phyloP scores from a whole-genome alignment of 2,888 invertebrate species.

The Drosophila limbata region DNA sequence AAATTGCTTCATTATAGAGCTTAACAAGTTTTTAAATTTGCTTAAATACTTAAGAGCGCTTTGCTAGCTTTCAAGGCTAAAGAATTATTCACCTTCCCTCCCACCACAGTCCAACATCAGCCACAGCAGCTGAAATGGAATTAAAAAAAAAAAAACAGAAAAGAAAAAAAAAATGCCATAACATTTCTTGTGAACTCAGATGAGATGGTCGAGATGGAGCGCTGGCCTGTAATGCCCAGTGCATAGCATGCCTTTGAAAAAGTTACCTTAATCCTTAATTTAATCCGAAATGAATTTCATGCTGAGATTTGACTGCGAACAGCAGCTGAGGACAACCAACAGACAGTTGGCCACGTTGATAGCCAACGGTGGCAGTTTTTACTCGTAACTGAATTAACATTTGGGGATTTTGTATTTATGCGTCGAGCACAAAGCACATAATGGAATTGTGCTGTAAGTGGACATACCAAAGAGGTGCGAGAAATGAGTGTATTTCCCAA shows the following conservation, averaged over 20 bases:
- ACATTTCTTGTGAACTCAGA: slow-evolving; percentile 24
- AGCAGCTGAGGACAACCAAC: slow-evolving; percentile 19
- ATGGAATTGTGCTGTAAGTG: slow-evolving; percentile 52
- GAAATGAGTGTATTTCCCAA: background rate
- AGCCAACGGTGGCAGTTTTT: slow-evolving; percentile 39
- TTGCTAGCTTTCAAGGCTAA: slow-evolving; percentile 25
- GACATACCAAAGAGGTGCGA: slow-evolving; percentile 3
- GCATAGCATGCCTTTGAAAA: slow-evolving; percentile 47
- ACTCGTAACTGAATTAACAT: slow-evolving; percentile 51
- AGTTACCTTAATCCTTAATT: slow-evolving; percentile 76
- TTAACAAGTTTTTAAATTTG: slow-evolving; percentile 79
- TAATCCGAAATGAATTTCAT: slow-evolving; percentile 74
- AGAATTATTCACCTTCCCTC: slow-evolving; percentile 4
- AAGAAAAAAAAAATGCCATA: slow-evolving; percentile 10
- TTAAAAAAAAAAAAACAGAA: slow-evolving; percentile 20
- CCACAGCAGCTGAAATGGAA: slow-evolving; percentile 32
- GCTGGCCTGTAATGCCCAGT: slow-evolving; percentile 10
- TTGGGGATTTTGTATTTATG: slow-evolving; percentile 49
- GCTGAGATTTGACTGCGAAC: slow-evolving; percentile 66
- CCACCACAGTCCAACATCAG: slow-evolving; percentile 16
- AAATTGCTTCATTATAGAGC: slow-evolving; percentile 72
- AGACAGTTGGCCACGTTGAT: slow-evolving; percentile 10
- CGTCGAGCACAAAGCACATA: slow-evolving; percentile 39
- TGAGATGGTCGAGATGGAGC: slow-evolving; percentile 14
- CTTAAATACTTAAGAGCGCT: slow-evolving; percentile 70